These are phyloP conservation scores for Gambusia affinis DNA, from an alignment of 2,113 vertebrate genomes.

Conservation along the genomic window DNA sequence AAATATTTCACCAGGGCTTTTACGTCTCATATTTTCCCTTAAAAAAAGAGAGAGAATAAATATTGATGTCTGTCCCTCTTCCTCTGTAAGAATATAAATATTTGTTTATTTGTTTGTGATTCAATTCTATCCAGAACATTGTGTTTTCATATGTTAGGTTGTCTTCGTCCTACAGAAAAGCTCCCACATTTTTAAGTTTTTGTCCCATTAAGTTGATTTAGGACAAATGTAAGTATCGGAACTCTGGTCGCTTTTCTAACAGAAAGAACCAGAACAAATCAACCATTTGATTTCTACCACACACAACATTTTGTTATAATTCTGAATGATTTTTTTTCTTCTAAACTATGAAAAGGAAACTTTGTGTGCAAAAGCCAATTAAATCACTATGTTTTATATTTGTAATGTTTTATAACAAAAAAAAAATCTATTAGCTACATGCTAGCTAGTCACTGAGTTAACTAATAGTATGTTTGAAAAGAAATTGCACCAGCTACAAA, in stretches of 20 bases:
- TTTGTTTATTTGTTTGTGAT: constrained; percentile 16
- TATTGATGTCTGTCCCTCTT: not conserved
- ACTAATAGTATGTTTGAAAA: no score
- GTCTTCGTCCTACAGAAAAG: constrained; percentile 13
- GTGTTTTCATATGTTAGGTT: constrained; percentile 2
- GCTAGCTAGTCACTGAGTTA: not conserved
- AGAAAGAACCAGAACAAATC: not conserved
- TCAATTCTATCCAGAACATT: not conserved
- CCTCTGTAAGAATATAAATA: not conserved
- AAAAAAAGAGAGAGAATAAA: not conserved
- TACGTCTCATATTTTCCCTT: constrained; percentile 15
- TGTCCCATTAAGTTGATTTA: not conserved
- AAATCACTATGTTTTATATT: no score
- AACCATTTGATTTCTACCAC: not conserved
- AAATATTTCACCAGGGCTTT: constrained; percentile 29
- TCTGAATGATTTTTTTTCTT: no score
- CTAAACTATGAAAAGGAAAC: no score
- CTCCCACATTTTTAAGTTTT: not conserved
- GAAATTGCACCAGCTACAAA: no score
- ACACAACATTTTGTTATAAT: no score
- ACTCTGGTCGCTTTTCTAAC: not conserved
- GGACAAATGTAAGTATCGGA: not conserved
- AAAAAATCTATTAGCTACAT: not conserved
- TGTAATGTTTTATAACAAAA: no score
- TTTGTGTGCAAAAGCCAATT: no score